Percentiles rank a stretch among this genome's conserved stretches.
Conservation (phyloP, 2,888 invertebrate species). For the Trissolcus japonicus region DNA sequence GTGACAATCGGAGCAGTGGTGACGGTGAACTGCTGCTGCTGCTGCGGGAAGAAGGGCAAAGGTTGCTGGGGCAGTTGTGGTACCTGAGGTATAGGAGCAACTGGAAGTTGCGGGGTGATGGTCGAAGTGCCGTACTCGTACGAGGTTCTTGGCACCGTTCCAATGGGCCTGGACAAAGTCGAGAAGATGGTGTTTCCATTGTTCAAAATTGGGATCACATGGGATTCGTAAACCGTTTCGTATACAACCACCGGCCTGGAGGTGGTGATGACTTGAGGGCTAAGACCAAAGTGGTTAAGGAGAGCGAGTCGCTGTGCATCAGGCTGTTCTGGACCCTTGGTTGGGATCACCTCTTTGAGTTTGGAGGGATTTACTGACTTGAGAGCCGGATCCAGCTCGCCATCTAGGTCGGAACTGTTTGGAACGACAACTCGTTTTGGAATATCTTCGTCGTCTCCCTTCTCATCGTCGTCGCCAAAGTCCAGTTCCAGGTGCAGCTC, state of each 20-base stretch:
- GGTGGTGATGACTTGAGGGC: slow-evolving; percentile 84
- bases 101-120: slow-evolving; percentile 75
- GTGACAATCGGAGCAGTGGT: slow-evolving; percentile 89
- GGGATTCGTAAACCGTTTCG: slow-evolving; percentile 89
- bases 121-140: slow-evolving; percentile 87
- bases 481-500: slow-evolving; percentile 91
- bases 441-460: slow-evolving; percentile 76
- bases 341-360: slow-evolving; percentile 66
- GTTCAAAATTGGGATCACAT: slow-evolving; percentile 87
- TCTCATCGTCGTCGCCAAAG: slow-evolving; percentile 87
- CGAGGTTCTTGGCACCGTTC: slow-evolving; percentile 87
- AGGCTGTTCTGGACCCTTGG: slow-evolving; percentile 68
- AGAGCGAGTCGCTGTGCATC: slow-evolving; percentile 87
- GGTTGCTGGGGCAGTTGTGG: slow-evolving; percentile 46
- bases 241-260: slow-evolving; percentile 86
- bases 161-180: slow-evolving; percentile 87
- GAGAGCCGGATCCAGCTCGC: slow-evolving; percentile 82
- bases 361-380: slow-evolving; percentile 79
- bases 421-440: slow-evolving; percentile 77
- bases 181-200: slow-evolving; percentile 86
- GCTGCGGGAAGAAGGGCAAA: slow-evolving; percentile 78
- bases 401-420: slow-evolving; percentile 76
- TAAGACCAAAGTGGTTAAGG: slow-evolving; percentile 82
- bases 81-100: slow-evolving; percentile 71
- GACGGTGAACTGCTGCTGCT: slow-evolving; percentile 82